Conservation (phyloP, 2,113 vertebrate genomes). For the Psilopsiagon aurifrons region DNA sequence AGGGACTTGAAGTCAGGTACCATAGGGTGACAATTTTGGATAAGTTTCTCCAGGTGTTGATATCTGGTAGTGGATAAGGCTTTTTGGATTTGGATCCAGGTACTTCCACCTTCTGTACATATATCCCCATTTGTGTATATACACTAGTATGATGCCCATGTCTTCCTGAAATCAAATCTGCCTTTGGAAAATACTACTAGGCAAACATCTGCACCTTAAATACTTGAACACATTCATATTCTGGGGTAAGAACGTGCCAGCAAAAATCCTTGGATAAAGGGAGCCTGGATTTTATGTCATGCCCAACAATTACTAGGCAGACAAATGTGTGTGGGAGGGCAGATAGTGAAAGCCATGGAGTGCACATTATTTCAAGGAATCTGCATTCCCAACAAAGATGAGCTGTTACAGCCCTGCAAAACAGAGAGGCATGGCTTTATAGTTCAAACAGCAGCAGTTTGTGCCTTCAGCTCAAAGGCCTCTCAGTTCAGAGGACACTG, state of each 20-base stretch:
- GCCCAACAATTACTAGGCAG: neutral
- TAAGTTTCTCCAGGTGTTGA: neutral
- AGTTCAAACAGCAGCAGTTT: constrained; percentile 14
- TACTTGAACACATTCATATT: neutral
- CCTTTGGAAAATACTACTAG: neutral
- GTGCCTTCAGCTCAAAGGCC: neutral
- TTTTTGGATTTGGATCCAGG: neutral
- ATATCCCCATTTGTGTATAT: neutral
- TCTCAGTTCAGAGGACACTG: neutral
- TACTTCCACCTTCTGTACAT: accelerated
- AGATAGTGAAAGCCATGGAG: neutral
- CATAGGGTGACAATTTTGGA: neutral
- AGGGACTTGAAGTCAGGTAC: neutral
- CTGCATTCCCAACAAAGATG: neutral
- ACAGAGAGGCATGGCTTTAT: neutral
- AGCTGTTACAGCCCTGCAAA: constrained; percentile 8
- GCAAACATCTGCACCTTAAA: neutral
- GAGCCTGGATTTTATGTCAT: neutral
- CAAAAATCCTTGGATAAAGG: neutral
- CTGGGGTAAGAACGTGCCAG: neutral
- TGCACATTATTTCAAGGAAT: neutral
- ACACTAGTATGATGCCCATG: accelerated
- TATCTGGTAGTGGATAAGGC: neutral
- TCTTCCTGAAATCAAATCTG: neutral
- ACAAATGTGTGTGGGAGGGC: neutral